These are phyloP conservation scores for Tetragnatha versicolor DNA, from an alignment of 1,140 invertebrate species.

Conservation along the genomic window DNA sequence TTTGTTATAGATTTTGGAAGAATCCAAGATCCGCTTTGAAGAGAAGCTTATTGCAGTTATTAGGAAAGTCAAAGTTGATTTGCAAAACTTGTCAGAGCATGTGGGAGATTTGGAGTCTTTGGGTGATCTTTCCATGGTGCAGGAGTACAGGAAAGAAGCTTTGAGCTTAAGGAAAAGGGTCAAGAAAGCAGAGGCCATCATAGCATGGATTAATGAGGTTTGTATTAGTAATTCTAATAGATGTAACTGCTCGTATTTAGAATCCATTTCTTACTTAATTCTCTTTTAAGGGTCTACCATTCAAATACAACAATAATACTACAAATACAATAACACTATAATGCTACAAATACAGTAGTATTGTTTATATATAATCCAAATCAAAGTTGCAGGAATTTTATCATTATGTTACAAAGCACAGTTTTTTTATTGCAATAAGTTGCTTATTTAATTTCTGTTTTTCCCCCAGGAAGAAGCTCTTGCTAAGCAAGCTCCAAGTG, in stretches of 20 bases:
- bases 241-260: too few relatives aligned
- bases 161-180: constrained; percentile 4
- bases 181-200: constrained; percentile 16
- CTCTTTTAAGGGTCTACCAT: too few relatives aligned
- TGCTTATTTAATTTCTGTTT: neutral
- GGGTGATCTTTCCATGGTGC: constrained; percentile 21
- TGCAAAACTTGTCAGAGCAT: constrained; percentile 29
- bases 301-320: too few relatives aligned
- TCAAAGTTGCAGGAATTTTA: too few relatives aligned
- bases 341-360: too few relatives aligned
- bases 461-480: constrained; percentile 76
- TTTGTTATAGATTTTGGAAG: constrained; percentile 28
- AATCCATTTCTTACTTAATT: too few relatives aligned
- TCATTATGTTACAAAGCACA: neutral
- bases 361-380: too few relatives aligned
- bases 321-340: too few relatives aligned
- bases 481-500: constrained; percentile 79
- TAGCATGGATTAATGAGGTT: constrained; percentile 50
- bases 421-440: neutral
- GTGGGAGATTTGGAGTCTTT: constrained; percentile 11
- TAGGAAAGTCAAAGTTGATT: constrained; percentile 28
- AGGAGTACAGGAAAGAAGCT: constrained; percentile 41
- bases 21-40: constrained; percentile 37
- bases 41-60: constrained; percentile 31
- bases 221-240: neutral